Evolutionary conservation across 2,113 vertebrate species (phyloP).

Genomic region (Indri indri): DNA sequence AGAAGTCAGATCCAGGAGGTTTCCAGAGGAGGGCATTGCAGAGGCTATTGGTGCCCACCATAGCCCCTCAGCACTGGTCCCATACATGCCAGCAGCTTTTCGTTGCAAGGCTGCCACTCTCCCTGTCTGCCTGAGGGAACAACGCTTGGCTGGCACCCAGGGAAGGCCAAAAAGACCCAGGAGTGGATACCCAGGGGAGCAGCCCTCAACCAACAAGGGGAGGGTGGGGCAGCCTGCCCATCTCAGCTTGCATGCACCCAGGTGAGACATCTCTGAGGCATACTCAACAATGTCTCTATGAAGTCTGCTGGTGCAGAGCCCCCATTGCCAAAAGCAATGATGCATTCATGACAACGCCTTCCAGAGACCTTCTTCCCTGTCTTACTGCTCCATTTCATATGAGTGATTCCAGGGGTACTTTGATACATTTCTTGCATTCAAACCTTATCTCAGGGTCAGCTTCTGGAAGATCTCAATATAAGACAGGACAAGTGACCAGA

Average conservation of each 20-base stretch:
- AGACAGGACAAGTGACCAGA: background rate
- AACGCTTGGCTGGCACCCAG: background rate
- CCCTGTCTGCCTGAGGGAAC: background rate
- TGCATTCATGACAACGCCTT: background rate
- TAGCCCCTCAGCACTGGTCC: background rate
- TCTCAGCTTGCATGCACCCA: background rate
- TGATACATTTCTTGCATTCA: background rate
- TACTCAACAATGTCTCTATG: background rate
- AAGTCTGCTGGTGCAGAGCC: background rate
- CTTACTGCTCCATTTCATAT: background rate
- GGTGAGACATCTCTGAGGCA: background rate
- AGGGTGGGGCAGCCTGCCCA: rapidly evolving
- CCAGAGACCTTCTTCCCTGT: background rate
- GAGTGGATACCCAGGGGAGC: background rate
- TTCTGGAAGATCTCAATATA: background rate
- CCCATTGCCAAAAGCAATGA: background rate
- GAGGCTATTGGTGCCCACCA: rapidly evolving
- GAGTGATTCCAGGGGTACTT: background rate
- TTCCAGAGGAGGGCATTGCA: background rate
- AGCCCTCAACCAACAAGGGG: background rate
- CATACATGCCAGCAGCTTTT: background rate
- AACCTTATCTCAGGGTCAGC: background rate
- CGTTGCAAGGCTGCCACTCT: background rate
- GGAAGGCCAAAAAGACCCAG: background rate
- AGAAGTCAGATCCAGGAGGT: background rate